Conservation (phyloP, 1,140 invertebrate genomes). For the Stenopsyche tienmushanensis region DNA sequence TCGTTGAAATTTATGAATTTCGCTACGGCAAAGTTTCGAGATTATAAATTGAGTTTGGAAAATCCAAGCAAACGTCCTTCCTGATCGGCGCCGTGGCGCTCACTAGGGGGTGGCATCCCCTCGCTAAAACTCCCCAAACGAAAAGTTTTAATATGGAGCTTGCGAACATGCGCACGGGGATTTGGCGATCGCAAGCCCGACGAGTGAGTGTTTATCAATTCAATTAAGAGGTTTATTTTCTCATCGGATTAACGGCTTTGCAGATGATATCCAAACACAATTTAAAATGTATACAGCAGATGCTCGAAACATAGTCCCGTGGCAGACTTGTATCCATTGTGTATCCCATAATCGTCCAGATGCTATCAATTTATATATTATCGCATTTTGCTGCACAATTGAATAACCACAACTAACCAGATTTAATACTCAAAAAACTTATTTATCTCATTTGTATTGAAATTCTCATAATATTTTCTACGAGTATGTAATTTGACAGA, state of each 20-base stretch:
- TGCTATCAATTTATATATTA: no score
- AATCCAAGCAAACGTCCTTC: constrained; percentile 24
- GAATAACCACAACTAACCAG: no score
- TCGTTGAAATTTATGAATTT: background rate
- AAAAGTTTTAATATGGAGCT: background rate
- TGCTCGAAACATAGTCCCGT: no score
- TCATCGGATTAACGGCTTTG: background rate
- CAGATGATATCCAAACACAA: background rate
- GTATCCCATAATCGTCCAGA: no score
- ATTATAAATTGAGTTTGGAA: constrained; percentile 12
- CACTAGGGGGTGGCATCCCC: constrained; percentile 19
- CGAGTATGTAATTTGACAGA: no score
- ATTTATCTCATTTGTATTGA: no score
- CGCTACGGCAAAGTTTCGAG: background rate
- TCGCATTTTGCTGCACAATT: no score
- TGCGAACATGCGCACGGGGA: background rate
- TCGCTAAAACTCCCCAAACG: constrained; percentile 6
- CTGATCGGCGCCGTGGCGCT: constrained; percentile 22
- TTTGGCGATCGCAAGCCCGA: constrained; percentile 19
- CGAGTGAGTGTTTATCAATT: constrained; percentile 38
- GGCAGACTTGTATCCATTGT: no score
- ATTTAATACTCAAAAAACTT: no score
- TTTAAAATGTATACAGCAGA: background rate
- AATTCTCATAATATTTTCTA: no score
- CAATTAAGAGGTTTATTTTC: constrained; percentile 35